Conservation (phyloP, 2,888 invertebrate genomes). For the Ophonus ardosiacus region DNA sequence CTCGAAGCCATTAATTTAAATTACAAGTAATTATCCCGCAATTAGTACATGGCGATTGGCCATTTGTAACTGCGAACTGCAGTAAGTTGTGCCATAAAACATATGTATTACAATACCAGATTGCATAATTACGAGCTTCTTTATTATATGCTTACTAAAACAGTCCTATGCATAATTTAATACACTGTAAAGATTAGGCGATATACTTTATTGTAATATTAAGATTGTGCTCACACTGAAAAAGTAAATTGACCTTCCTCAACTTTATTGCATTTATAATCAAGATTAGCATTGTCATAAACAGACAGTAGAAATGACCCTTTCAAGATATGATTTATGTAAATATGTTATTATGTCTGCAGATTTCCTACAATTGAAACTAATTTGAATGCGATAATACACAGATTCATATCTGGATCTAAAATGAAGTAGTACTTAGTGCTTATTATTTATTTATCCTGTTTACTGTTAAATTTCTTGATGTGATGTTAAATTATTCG, state of each 20-base stretch:
- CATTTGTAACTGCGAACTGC: conserved; percentile 25
- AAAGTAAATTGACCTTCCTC: not conserved
- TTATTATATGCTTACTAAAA: not conserved
- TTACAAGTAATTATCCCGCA: conserved; percentile 36
- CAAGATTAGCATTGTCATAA: not conserved
- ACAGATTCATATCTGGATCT: not conserved
- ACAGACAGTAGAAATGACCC: not conserved
- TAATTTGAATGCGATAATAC: not conserved
- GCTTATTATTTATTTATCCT: not conserved
- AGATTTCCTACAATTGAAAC: not conserved
- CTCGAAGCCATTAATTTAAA: conserved; percentile 25
- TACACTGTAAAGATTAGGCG: not conserved
- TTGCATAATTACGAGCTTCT: conserved; percentile 11
- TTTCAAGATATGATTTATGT: not conserved
- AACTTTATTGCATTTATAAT: not conserved
- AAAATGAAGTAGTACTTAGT: not conserved
- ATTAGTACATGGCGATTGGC: conserved; percentile 28
- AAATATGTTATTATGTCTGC: not conserved
- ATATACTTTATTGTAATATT: not conserved
- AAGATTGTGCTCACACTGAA: not conserved
- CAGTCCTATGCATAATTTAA: not conserved
- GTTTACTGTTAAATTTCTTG: too few relatives aligned
- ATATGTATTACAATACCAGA: conserved; percentile 27
- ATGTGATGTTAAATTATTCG: too few relatives aligned
- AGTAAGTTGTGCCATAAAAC: conserved; percentile 20